phyloP scores from a whole-genome alignment of 2,113 vertebrate genomes.

The Cephalopholis sonnerati region DNA sequence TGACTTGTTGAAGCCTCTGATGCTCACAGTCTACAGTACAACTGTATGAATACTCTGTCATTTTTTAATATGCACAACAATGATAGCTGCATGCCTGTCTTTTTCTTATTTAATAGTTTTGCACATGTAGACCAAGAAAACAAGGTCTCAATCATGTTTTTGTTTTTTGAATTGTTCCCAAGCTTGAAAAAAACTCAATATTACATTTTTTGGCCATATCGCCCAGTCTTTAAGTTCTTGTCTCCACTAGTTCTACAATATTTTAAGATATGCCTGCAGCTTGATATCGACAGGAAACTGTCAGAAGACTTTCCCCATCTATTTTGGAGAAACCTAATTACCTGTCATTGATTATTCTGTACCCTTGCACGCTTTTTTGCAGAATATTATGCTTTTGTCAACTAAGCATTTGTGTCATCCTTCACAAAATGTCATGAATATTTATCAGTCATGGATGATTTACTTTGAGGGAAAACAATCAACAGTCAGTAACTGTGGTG shows the following conservation, averaged over 20 bases:
- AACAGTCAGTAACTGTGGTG: neutral
- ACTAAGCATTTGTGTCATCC: neutral
- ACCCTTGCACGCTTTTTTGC: neutral
- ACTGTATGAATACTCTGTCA: neutral
- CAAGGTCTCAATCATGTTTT: too few species aligned
- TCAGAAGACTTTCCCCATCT: too few species aligned
- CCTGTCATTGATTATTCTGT: too few species aligned
- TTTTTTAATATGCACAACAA: neutral
- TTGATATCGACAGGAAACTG: too few species aligned
- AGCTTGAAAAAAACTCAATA: neutral
- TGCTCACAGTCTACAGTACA: neutral
- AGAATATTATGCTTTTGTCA: neutral
- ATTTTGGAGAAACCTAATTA: too few species aligned
- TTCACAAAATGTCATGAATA: neutral
- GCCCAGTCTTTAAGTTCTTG: too few species aligned
- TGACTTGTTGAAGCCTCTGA: neutral
- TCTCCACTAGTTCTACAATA: too few species aligned
- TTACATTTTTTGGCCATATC: too few species aligned
- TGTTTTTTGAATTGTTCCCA: neutral
- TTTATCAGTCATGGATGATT: constrained; percentile 4
- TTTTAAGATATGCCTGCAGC: too few species aligned
- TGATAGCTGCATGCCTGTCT: neutral
- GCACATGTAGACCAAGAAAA: neutral
- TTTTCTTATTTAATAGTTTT: neutral
- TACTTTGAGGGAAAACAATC: neutral